Percentiles rank a stretch among this genome's conserved stretches.
These are phyloP conservation scores for Drosophila ananassae DNA, from an alignment of 1,140 invertebrate species.

Conservation along the genomic window DNA sequence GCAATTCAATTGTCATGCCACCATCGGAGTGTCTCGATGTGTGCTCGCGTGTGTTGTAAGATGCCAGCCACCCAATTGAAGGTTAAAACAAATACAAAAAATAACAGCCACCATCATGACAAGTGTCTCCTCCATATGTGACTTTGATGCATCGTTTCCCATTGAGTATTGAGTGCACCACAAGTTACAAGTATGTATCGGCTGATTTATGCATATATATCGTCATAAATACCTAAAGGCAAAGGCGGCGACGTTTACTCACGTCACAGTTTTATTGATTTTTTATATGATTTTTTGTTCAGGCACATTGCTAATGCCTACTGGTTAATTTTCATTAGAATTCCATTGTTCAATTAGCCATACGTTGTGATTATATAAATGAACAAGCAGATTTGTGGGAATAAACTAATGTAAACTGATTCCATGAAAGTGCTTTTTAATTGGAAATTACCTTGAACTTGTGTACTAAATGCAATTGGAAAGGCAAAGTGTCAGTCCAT, in stretches of 20 bases:
- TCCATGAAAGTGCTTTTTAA: background rate
- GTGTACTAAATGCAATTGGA: background rate
- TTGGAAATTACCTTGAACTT: background rate
- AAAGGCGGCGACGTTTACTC: slow-evolving; percentile 27
- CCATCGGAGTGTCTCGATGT: slow-evolving; percentile 24
- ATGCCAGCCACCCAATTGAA: slow-evolving; percentile 57
- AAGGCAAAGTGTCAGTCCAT: background rate
- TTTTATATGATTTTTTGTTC: slow-evolving; percentile 28
- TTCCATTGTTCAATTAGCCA: slow-evolving; percentile 70
- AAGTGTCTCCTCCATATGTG: slow-evolving; percentile 46
- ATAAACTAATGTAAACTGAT: slow-evolving; percentile 14
- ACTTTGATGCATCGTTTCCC: slow-evolving; percentile 68
- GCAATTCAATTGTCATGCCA: slow-evolving; percentile 80
- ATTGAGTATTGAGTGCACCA: slow-evolving; percentile 43
- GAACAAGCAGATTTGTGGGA: slow-evolving; percentile 22
- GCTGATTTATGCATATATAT: slow-evolving; percentile 54
- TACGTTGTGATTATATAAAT: slow-evolving; percentile 17
- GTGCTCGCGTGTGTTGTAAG: slow-evolving; percentile 37
- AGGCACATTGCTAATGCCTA: slow-evolving; percentile 25
- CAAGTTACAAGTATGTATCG: slow-evolving; percentile 35
- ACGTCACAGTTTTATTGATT: slow-evolving; percentile 54
- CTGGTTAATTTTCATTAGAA: slow-evolving; percentile 63
- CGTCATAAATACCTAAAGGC: slow-evolving; percentile 34
- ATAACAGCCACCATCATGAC: slow-evolving; percentile 37
- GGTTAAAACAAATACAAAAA: slow-evolving; percentile 48